Percentiles rank a stretch among this genome's conserved stretches.
Conservation (phyloP, 2,888 invertebrate genomes). For the Macrophya annulata region DNA sequence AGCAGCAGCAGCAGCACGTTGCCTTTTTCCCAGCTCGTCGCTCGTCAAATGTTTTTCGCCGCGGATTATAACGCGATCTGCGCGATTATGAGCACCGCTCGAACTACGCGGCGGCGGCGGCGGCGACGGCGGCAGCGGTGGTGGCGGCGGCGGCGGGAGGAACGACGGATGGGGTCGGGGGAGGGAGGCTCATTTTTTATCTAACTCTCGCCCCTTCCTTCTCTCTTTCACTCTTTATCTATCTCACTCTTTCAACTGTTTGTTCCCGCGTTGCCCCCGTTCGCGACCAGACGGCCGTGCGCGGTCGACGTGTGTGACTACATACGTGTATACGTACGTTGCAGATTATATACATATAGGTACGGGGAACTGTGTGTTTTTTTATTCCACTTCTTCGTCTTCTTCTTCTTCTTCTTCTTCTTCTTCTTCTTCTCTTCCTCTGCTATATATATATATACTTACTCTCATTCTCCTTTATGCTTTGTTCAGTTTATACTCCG, state of each 20-base stretch:
- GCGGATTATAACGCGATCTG: conserved; percentile 79
- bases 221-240: conserved; percentile 51
- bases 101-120: conserved; percentile 47
- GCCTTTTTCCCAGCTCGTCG: conserved; percentile 75
- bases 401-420: not conserved
- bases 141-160: not conserved
- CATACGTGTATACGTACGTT: not conserved
- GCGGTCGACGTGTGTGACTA: not conserved
- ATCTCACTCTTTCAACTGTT: conserved; percentile 59
- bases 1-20: conserved; percentile 63
- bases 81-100: conserved; percentile 78
- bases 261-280: conserved; percentile 55
- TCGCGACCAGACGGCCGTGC: not conserved
- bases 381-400: not conserved
- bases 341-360: not conserved
- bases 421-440: not conserved
- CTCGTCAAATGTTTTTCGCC: conserved; percentile 79
- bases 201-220: conserved; percentile 33
- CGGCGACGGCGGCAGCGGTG: not conserved
- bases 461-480: not conserved
- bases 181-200: conserved; percentile 16
- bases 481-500: conserved; percentile 19
- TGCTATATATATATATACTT: not conserved
- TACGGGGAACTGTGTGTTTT: conserved; percentile 5
- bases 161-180: not conserved